Base-by-base conservation (phyloP, 2,797 vertebrate genomes). In the Malacoraja senta region DNA sequence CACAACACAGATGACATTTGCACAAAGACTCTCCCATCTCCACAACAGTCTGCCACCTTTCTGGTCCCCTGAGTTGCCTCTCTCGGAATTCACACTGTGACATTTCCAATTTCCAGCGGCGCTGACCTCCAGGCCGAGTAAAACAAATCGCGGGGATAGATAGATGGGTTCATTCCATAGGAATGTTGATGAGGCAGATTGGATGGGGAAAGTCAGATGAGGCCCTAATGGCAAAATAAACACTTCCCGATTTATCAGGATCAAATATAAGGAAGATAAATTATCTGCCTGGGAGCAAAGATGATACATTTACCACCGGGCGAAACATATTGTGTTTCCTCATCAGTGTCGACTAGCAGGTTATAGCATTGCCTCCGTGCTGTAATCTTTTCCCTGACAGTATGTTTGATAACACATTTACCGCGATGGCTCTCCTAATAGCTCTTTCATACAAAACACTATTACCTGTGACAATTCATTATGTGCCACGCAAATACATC, bases 221-320 rank as follows among this genome's bases (percentile, higher is more conserved):
- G 91, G 93, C 93, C 94, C 93, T 94, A 95, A 95, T 95, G 94
- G 94, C 94, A 93, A 94, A 95, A 95, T 95, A 95, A 95, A 94
- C 94, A 94, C 94, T 95, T 95, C 93, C 94, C 94, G 93, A 94
- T 94, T 93, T 91, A 93, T 95, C 93, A 94, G 94, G 94, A 94
- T 95, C 93, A 78, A 94, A 95, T 95, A 94, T 95, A 95, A 94
- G 94, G 94, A 94, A 94, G 94, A 95, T 95, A 95, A 95, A 95
- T 95, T 94, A 94, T 94, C 94, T 92, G 93, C 93, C 94, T 93
- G 94, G 94, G 94, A 94, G 94, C 95, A 94, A 95, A 94, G 94
- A 94, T 95, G 95, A 95, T 95, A 95, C 94, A 95, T 95, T 94
- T 93, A 77, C 93, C 65, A 72, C 91, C 93, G 93, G 84, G 91